A percentile compares a stretch with the other conserved stretches of the same genome.
phyloP scores from a whole-genome alignment of 2,888 invertebrate species.

The Tenthredo scrophulariae region DNA sequence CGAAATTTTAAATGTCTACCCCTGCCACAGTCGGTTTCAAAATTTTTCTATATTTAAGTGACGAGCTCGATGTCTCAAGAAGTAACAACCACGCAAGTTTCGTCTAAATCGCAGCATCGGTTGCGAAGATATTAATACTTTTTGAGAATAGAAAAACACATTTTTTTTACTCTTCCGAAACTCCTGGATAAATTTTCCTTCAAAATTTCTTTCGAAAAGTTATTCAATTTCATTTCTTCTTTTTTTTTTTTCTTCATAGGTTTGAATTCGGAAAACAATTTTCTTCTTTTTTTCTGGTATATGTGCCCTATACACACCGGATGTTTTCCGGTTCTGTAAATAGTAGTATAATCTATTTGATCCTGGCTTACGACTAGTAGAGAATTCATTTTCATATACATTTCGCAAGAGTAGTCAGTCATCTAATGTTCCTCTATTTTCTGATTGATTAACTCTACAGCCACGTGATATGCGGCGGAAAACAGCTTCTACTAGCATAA shows the following conservation, averaged over 20 bases:
- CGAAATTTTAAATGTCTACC: no score
- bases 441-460: background rate
- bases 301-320: background rate
- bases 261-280: background rate
- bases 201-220: background rate
- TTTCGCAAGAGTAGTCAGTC: constrained; percentile 4
- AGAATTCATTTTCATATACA: background rate
- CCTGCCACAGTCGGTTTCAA: no score
- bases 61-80: no score
- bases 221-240: background rate
- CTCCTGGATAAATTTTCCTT: no score
- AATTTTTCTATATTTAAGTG: no score
- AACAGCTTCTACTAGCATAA: background rate
- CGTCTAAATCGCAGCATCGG: no score
- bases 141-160: no score
- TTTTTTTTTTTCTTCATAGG: background rate
- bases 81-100: no score
- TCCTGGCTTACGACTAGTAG: background rate
- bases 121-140: no score
- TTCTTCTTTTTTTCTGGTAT: background rate
- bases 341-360: constrained; percentile 4
- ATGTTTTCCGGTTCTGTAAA: background rate
- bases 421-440: background rate
- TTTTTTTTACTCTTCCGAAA: no score
- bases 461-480: background rate